Evolutionary conservation across 2,113 vertebrate genomes (phyloP), one percentile per base, ranked within the genome.

Genomic region (Lepus americanus): DNA sequence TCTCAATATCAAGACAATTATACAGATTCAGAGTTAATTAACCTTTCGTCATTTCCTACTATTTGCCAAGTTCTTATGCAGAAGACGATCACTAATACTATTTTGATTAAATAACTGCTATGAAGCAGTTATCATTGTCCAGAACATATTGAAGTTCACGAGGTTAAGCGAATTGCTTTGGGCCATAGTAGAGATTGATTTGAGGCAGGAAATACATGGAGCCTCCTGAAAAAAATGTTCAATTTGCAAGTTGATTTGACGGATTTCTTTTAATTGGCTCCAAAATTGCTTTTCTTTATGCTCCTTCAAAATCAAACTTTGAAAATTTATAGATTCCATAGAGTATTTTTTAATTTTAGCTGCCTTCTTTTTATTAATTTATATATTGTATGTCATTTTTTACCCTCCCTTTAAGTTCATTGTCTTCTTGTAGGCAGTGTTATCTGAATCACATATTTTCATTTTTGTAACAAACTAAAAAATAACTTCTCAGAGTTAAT

Each of bases 401-500:
- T 16, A 73, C 83, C 82, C 3, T 55, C 14, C 3, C 74, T 92
- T 87, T 93, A 33, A 78, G 82, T 70, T 61, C 39, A 82, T 44
- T 79, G 29, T 95, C 73, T 84, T n/a, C 80, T 49, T 44, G 67
- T 20, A 53, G 6, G 29, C 76, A 9, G 22, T 39, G 19, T 64
- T 72, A 74, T 20, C 80, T 78, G 80, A 31, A 94, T 51, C 82
- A 25, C 33, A 94, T 97, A 97, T 86, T 74, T 87, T 94, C 53
- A 92, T 89, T 78, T 91, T 16, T 89, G 83, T 95, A 16, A 79
- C 92, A n/a, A 90, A 27, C 10, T n/a, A 67, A 95, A 78, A 82
- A 82, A 61, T 59, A 69, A 93, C 55, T 84, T 92, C 14, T 87
- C 85, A 96, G 63, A 92, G 49, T 72, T 72, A 93, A 98, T 97